A percentile compares a stretch with the other conserved stretches of the same genome.
These are phyloP conservation scores for Drosophila nasuta DNA, from an alignment of 1,140 invertebrate species.

Conservation along the genomic window DNA sequence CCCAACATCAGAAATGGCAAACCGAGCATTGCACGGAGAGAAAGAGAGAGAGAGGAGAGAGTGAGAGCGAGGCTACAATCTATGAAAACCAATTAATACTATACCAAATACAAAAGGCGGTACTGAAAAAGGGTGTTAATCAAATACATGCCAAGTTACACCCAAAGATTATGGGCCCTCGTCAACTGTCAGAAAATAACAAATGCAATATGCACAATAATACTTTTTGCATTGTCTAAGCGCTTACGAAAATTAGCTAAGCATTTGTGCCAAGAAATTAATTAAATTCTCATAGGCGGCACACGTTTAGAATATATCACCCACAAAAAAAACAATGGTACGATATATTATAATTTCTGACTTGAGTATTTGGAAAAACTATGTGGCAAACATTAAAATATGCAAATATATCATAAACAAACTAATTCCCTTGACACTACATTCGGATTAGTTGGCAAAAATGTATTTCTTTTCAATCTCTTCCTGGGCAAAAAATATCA, in stretches of 20 bases:
- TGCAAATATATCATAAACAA: slow-evolving; percentile 19
- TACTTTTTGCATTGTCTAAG: slow-evolving; percentile 27
- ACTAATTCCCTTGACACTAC: not conserved
- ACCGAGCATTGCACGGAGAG: not conserved
- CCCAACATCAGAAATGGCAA: not conserved
- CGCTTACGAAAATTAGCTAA: slow-evolving; percentile 19
- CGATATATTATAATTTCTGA: slow-evolving; percentile 12
- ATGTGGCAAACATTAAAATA: slow-evolving; percentile 8
- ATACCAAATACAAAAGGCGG: slow-evolving; percentile 40
- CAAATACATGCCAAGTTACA: slow-evolving; percentile 44
- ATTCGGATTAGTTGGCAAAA: too few relatives aligned
- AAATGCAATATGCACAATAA: slow-evolving; percentile 39
- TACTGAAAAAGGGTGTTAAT: slow-evolving; percentile 60
- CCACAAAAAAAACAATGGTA: not conserved
- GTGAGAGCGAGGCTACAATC: slow-evolving; percentile 17
- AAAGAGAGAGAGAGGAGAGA: not conserved
- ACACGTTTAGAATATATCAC: not conserved
- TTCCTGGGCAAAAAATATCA: not conserved
- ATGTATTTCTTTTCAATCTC: not conserved
- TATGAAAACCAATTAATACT: slow-evolving; percentile 70
- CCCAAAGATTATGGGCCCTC: slow-evolving; percentile 29
- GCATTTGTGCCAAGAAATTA: slow-evolving; percentile 76
- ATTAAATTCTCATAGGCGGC: slow-evolving; percentile 43
- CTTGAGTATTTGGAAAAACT: slow-evolving; percentile 17
- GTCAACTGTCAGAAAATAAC: slow-evolving; percentile 38